Conservation (phyloP, 2,797 vertebrate species). For the Centropyge bicolor region DNA sequence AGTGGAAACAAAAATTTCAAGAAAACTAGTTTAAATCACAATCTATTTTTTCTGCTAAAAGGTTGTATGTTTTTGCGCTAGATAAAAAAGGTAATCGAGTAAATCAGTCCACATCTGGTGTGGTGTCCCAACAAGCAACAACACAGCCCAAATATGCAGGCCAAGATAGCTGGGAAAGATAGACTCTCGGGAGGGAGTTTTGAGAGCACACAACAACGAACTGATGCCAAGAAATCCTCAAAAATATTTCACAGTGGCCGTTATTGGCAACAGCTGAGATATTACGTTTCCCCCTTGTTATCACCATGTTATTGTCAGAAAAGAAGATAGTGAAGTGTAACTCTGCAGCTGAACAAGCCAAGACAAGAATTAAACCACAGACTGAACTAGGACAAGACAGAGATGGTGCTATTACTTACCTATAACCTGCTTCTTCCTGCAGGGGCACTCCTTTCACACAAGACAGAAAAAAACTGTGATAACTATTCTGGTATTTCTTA, state of each 20-base stretch:
- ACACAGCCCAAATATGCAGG: slow-evolving; percentile 43
- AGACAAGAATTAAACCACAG: not conserved
- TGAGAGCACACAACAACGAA: not conserved
- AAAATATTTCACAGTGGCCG: not conserved
- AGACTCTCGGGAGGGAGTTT: not conserved
- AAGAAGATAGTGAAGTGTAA: not conserved
- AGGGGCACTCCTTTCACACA: not conserved
- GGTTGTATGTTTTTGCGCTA: not conserved
- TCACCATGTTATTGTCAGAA: not conserved
- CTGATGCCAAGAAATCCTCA: slow-evolving; percentile 1
- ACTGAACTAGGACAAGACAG: not conserved
- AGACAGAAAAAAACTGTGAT: not conserved
- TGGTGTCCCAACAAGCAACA: slow-evolving; percentile 31
- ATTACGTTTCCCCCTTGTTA: not conserved
- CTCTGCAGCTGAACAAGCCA: not conserved
- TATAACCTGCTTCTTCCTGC: not conserved
- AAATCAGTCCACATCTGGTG: not conserved
- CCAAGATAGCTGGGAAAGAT: slow-evolving; percentile 3
- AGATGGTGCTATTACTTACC: not conserved
- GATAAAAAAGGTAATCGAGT: not conserved
- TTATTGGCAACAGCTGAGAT: slow-evolving; percentile 2
- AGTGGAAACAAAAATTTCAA: not conserved
- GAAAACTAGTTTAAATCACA: not conserved
- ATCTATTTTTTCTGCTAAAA: not conserved
- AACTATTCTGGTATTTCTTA: not conserved